Evolutionary conservation across 2,888 invertebrate genomes (phyloP), one percentile per base, ranked within the genome.

Genomic region (Zygothrica quintamaculata): DNA sequence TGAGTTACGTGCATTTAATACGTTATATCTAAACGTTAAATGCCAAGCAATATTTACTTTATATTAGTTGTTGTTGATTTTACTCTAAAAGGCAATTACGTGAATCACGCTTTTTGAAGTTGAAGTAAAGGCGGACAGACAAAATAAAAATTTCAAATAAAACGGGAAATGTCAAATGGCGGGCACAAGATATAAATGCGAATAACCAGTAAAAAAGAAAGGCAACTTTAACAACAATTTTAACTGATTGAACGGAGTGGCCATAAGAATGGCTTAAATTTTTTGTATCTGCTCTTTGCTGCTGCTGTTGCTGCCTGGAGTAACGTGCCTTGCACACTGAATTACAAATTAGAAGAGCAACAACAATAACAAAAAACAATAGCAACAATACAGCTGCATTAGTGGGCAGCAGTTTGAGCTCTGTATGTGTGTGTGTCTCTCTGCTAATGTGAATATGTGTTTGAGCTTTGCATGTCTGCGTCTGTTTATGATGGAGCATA

Each of bases 81-180:
- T 55, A 44, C 29, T 34, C 11, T 50, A 13, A n/a, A 44, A 53
- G 55, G 15, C 55, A 56, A 53, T 62, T 77, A 74, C 71, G 75
- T 81, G 65, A 60, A n/a, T 50, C 58, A 59, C 31, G 57, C 26
- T 40, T 52, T 61, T 62, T 44, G 50, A 50, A n/a, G 13, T 5
- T 3, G 18, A 5, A 2, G 18, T 22, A 22, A 22, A 22, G 5
- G 5, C 18, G 5, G 5, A 22, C 18, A 22, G 18, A 22, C 2
- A 22, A 22, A 22, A 33, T 29, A 26, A 40, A 40, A 37, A 48
- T 22, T 22, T 22, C 29, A 40, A 33, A 26, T 12, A 52, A 39
- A 57, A 51, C 48, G 60, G 77, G 61, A 77, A 76, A 79, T 82
- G 67, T 75, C 71, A 70, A 67, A 65, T 61, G 72, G 25, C 56